A percentile compares a stretch with the other conserved stretches of the same genome.
Evolutionary conservation across 1,140 invertebrate genomes (phyloP).

Genomic region (Phymorhynchus buccinoides): DNA sequence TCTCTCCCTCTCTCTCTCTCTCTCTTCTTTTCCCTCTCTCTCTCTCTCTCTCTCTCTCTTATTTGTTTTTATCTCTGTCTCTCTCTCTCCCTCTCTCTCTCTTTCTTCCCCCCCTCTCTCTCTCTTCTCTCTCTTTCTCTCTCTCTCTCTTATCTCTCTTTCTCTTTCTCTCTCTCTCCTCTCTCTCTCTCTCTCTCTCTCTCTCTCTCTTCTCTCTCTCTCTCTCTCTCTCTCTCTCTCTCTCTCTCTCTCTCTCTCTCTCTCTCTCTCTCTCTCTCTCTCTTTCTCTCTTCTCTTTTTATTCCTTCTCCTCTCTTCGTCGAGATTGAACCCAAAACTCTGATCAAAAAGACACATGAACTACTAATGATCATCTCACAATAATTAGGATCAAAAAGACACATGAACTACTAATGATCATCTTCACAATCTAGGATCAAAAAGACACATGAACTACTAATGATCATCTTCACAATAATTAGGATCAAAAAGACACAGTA

Average conservation of each 20-base stretch:
- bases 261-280: conserved; percentile 31
- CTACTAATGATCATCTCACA: too few species aligned
- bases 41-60: neutral
- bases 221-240: conserved; percentile 57
- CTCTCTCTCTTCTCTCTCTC: neutral
- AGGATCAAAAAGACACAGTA: too few species aligned
- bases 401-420: too few species aligned
- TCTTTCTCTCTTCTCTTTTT: conserved; percentile 36
- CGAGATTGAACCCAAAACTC: too few species aligned
- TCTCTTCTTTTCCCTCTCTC: conserved; percentile 47
- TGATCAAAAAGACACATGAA: too few species aligned
- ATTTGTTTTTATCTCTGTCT: too few species aligned
- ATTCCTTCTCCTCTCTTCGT: conserved; percentile 35
- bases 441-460: too few species aligned
- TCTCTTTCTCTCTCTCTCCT: conserved; percentile 59
- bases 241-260: conserved; percentile 39
- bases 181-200: conserved; percentile 49
- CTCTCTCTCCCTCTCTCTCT: conserved; percentile 28
- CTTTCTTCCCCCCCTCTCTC: neutral
- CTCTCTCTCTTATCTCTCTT: conserved; percentile 20
- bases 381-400: too few species aligned
- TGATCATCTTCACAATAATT: too few species aligned
- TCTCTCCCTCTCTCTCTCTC: conserved; percentile 46
- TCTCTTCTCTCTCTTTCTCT: conserved; percentile 5
- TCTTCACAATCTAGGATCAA: too few species aligned